Percentiles rank a stretch among this genome's conserved stretches.
Conservation (phyloP, 2,888 invertebrate species). For the Galeruca laticollis region DNA sequence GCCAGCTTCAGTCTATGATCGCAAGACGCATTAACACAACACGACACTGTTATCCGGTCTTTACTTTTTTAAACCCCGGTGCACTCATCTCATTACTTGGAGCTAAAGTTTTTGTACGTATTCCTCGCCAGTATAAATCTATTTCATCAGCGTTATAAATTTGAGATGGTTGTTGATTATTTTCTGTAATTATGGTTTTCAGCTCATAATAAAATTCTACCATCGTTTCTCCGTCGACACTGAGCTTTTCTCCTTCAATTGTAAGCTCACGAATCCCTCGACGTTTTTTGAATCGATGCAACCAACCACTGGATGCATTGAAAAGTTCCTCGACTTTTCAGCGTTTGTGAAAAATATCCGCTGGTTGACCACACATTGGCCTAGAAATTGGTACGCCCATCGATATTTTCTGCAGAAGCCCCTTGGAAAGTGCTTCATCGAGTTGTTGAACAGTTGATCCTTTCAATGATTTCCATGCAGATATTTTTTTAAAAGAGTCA, state of each 20-base stretch:
- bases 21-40: no score
- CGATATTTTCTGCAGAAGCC: constrained; percentile 4
- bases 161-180: not conserved
- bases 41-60: no score
- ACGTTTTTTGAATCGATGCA: no score
- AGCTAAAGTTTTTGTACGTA: not conserved
- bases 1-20: no score
- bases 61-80: no score
- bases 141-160: not conserved
- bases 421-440: not conserved
- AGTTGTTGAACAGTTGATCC: not conserved
- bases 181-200: not conserved
- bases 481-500: not conserved
- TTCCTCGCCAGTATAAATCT: not conserved
- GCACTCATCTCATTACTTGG: not conserved
- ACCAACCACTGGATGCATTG: not conserved
- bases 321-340: not conserved
- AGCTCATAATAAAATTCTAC: constrained; percentile 7
- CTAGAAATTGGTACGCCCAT: not conserved
- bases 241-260: constrained; percentile 3
- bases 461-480: not conserved
- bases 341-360: not conserved
- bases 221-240: not conserved
- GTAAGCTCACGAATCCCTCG: not conserved
- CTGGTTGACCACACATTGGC: not conserved